Conservation (phyloP, 2,113 vertebrate genomes). For the Andinoacara biseriatus region DNA sequence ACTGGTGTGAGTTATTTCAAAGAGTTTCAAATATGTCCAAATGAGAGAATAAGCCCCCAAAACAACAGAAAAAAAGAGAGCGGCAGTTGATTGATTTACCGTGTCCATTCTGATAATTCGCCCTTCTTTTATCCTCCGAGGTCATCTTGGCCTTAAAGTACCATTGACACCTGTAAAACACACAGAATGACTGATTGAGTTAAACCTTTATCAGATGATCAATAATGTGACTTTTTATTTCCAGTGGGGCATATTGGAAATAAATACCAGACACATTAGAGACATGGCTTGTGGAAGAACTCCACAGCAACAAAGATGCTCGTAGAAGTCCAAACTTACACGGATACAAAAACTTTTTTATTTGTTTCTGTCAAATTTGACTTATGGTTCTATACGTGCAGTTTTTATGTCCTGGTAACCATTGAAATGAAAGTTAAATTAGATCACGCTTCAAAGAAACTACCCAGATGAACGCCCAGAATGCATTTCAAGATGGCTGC, state of each 20-base stretch:
- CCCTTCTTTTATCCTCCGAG: constrained; percentile 92
- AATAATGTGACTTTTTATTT: neutral
- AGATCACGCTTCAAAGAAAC: neutral
- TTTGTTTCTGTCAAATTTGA: neutral
- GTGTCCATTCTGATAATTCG: constrained; percentile 88
- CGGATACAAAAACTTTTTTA: neutral
- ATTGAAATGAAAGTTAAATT: neutral
- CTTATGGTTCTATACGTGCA: neutral
- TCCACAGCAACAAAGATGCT: neutral
- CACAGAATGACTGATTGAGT: constrained; percentile 17
- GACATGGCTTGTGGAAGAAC: neutral
- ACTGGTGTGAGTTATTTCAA: neutral
- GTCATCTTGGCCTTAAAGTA: constrained; percentile 98
- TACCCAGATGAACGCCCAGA: neutral
- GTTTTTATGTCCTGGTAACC: neutral
- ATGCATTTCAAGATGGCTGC: neutral
- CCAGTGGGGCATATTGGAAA: neutral
- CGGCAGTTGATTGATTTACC: constrained; percentile 77
- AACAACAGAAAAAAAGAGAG: neutral
- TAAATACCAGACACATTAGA: neutral
- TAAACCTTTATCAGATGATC: constrained; percentile 9
- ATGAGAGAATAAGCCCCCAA: neutral
- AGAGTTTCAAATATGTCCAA: neutral
- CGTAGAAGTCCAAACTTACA: neutral
- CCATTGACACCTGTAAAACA: constrained; percentile 90